These are phyloP conservation scores for Sylvilagus bachmani DNA, from an alignment of 2,113 vertebrate species.

Conservation along the genomic window DNA sequence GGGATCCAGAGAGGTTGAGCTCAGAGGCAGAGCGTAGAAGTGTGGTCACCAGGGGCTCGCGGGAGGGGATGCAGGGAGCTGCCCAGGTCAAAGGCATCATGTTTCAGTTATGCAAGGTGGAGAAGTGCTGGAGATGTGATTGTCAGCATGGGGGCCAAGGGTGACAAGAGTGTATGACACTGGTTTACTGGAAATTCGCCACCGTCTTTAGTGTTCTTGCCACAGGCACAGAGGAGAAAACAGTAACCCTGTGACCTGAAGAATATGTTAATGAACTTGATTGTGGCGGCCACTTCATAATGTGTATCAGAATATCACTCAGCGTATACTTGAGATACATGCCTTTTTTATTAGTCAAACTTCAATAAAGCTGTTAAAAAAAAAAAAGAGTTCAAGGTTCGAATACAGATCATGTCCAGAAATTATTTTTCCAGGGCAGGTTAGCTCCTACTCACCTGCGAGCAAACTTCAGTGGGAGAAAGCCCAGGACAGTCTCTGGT, in stretches of 20 bases:
- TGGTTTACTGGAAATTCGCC: not conserved
- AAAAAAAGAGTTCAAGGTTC: not conserved
- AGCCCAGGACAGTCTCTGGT: not conserved
- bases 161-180: not conserved
- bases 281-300: not conserved
- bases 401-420: not conserved
- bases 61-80: not conserved
- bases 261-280: not conserved
- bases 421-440: not conserved
- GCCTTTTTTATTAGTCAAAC: not conserved
- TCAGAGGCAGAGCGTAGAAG: not conserved
- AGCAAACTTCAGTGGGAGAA: not conserved
- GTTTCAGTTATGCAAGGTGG: not conserved
- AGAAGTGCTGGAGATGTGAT: not conserved
- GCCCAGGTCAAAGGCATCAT: too few relatives aligned
- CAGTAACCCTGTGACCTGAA: not conserved
- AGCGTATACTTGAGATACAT: not conserved
- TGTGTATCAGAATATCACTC: not conserved
- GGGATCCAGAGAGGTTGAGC: not conserved
- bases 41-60: not conserved
- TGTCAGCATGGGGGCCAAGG: not conserved
- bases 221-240: not conserved
- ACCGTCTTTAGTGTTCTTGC: not conserved
- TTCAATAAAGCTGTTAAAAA: not conserved
- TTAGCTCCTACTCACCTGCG: not conserved